Base-by-base conservation (phyloP, 2,888 invertebrate genomes). In the Tiliacea aurago region DNA sequence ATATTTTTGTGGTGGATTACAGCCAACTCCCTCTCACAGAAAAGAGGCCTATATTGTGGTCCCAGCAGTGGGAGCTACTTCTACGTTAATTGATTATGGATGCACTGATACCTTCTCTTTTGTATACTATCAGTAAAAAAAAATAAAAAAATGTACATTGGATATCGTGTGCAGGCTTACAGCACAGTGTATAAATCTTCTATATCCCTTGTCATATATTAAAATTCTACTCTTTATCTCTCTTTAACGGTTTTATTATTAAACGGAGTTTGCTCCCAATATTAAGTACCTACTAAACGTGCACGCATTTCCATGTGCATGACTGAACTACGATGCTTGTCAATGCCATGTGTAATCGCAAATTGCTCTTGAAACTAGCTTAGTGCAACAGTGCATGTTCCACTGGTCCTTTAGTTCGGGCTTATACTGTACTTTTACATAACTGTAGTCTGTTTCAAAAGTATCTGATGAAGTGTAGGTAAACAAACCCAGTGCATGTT, bases 321-420 rank as follows among this genome's bases (percentile, higher is more conserved):
- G 53, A 49, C 47, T 28, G 20, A 43, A 61, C 43, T 33, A 0
- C 9, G 28, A 33, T 45, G 28, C 45, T 59, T 23, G 23, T 33
- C 41, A 76, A 37, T 62, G 51, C 56, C 28, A 41, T 53, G 20
- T 55, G 43, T 51, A 37, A 75, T 61, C 53, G 37, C 43, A 65
- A 45, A 49, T 65, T 20, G 53, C 61, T 76, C 61, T 81, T 78
- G 77, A 81, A 58, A 45, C 3, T 45, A 53, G 18, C 45, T 68
- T 33, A 68, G 49, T 51, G 49, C 41, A 20, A 20, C 10, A 23
- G 33, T 62, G 18, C 28, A 61, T 37, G 18, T 15, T 10, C 4
- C 20, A 28, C 45, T 56, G 23, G 64, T 49, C n/a, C 76, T 53
- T 64, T 28, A 64, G 20, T 55, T 9, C 20, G 4, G 23, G n/a